phyloP scores from a whole-genome alignment of 2,797 vertebrate species.

The Calcarius lapponicus region DNA sequence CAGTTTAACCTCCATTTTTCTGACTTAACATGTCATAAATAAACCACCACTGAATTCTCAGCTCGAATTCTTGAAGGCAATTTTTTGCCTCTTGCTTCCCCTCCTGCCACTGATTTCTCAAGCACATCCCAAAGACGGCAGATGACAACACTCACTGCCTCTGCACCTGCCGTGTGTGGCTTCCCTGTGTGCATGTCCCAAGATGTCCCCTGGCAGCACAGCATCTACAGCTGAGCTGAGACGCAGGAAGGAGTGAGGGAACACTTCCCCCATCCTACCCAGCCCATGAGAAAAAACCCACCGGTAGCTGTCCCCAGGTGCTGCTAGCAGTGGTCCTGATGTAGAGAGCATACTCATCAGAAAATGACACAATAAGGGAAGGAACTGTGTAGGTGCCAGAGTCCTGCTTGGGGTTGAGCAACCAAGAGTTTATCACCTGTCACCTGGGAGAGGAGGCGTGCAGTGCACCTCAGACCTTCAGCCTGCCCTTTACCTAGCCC shows the following conservation, averaged over 20 bases:
- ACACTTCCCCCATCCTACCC: background rate
- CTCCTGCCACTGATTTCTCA: background rate
- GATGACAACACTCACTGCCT: background rate
- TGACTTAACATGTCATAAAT: background rate
- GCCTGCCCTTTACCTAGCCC: background rate
- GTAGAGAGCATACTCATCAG: background rate
- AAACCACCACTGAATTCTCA: background rate
- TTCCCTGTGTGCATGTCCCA: background rate
- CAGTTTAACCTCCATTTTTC: background rate
- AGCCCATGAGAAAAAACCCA: rapidly evolving
- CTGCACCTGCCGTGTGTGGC: rapidly evolving
- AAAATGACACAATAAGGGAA: background rate
- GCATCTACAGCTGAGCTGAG: background rate
- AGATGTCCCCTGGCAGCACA: background rate
- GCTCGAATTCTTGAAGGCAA: background rate
- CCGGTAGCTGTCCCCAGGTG: too few relatives aligned
- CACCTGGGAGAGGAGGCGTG: background rate
- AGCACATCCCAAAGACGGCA: background rate
- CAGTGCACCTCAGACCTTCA: background rate
- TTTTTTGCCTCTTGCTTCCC: background rate
- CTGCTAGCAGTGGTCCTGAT: rapidly evolving
- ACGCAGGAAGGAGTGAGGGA: rapidly evolving
- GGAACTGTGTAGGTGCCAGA: background rate
- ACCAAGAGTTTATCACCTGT: background rate
- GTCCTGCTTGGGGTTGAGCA: background rate